These are phyloP conservation scores for Epistrophe grossulariae DNA, from an alignment of 2,888 invertebrate species.

Conservation along the genomic window DNA sequence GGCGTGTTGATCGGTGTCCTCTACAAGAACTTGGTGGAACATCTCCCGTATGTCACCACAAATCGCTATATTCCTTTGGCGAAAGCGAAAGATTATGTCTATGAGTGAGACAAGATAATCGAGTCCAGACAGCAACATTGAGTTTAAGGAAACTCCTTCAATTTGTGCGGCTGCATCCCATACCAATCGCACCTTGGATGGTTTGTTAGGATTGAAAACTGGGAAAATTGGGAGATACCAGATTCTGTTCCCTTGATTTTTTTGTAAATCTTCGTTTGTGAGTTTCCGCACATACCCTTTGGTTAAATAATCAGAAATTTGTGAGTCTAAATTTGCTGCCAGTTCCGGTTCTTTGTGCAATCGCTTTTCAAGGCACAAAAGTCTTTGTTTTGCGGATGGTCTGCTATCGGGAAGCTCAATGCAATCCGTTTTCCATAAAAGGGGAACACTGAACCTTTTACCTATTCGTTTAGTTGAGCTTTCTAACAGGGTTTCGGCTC, in stretches of 20 bases:
- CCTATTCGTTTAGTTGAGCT: too few species aligned
- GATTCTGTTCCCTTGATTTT: not conserved
- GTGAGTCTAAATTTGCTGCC: too few species aligned
- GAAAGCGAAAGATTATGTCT: conserved; percentile 21
- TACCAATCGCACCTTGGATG: conserved; percentile 44
- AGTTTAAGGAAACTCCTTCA: conserved; percentile 77
- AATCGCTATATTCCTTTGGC: conserved; percentile 8
- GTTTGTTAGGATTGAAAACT: conserved; percentile 76
- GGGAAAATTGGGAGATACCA: not conserved
- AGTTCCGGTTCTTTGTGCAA: too few species aligned
- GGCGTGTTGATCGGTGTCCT: conserved; percentile 56
- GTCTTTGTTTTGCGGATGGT: too few species aligned
- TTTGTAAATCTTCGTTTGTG: conserved; percentile 43
- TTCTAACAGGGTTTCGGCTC: too few species aligned
- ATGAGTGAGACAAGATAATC: conserved; percentile 71
- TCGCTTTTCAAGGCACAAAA: too few species aligned
- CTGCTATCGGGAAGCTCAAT: too few species aligned
- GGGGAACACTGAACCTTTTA: too few species aligned
- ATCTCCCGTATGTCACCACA: too few species aligned
- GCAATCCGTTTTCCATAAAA: too few species aligned
- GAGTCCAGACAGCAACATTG: conserved; percentile 79
- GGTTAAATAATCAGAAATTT: too few species aligned
- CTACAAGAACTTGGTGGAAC: conserved; percentile 43
- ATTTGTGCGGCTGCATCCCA: conserved; percentile 79
- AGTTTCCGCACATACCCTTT: conserved; percentile 20